A percentile compares a stretch with the other conserved stretches of the same genome.
Conservation (phyloP, 1,140 invertebrate genomes). For the Aphelinus atriplicis region DNA sequence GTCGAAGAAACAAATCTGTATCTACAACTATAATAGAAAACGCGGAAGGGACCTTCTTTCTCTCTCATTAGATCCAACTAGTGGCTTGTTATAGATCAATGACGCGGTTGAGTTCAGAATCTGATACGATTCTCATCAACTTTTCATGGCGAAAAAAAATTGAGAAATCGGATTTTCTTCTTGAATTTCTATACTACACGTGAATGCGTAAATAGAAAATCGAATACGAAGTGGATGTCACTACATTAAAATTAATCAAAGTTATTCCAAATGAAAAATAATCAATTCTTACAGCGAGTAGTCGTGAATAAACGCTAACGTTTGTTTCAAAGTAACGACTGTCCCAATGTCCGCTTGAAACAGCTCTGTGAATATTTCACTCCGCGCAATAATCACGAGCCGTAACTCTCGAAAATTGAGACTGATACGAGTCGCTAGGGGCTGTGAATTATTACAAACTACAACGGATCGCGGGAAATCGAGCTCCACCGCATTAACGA, state of each 20-base stretch:
- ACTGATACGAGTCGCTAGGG: not conserved
- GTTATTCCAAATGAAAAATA: not conserved
- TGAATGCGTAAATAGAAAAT: too few species aligned
- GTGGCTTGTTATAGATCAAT: not conserved
- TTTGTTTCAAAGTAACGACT: not conserved
- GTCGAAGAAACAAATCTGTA: not conserved
- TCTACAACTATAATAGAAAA: not conserved
- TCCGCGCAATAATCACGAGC: not conserved
- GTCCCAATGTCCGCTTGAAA: not conserved
- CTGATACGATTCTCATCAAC: not conserved
- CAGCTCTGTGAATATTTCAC: constrained; percentile 8
- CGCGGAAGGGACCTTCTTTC: not conserved
- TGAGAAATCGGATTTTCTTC: too few species aligned
- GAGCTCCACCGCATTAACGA: constrained; percentile 9
- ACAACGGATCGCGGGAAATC: constrained; percentile 16
- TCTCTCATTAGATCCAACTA: not conserved
- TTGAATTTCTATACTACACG: too few species aligned
- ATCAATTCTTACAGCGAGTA: not conserved
- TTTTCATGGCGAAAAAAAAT: not conserved
- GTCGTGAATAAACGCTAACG: not conserved
- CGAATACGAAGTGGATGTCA: too few species aligned
- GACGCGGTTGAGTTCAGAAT: not conserved
- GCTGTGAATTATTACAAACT: constrained; percentile 17
- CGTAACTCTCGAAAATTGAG: constrained; percentile 9
- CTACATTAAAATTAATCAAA: too few species aligned